Conservation (phyloP, 1,140 invertebrate species). For the Cyphomyrmex costatus region DNA sequence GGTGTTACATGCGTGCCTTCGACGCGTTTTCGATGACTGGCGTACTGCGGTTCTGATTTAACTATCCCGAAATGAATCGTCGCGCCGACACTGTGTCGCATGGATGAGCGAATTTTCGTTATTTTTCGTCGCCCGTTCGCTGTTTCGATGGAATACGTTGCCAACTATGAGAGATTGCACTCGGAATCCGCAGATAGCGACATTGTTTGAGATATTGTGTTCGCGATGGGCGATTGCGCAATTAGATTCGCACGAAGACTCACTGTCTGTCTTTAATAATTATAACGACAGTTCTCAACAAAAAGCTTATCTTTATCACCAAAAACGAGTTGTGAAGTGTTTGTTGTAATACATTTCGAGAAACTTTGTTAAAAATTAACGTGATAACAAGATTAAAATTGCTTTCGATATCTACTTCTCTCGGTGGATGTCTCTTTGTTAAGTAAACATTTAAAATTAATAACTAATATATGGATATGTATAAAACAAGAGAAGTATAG, state of each 20-base stretch:
- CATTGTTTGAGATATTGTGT: constrained; percentile 12
- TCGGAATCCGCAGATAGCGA: constrained; percentile 25
- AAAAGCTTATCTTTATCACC: neutral
- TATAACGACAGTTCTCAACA: neutral
- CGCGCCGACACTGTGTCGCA: constrained; percentile 76
- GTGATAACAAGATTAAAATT: neutral
- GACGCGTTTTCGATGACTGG: constrained; percentile 76
- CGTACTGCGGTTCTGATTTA: constrained; percentile 73
- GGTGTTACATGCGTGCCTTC: constrained; percentile 76
- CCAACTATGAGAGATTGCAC: constrained; percentile 58
- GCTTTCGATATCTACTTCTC: neutral
- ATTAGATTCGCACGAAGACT: constrained; percentile 20
- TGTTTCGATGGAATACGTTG: constrained; percentile 49
- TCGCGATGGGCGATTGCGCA: neutral
- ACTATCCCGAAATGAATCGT: constrained; percentile 84
- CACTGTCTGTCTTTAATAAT: constrained; percentile 1
- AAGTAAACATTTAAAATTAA: neutral
- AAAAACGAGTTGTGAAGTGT: neutral
- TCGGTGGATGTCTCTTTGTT: neutral
- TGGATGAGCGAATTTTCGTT: constrained; percentile 77
- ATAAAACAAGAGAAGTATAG: neutral
- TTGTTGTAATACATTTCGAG: too few relatives aligned
- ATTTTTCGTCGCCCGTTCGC: constrained; percentile 64
- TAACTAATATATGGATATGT: neutral
- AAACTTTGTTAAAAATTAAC: neutral